These are phyloP conservation scores for Cryptoprocta ferox DNA, from an alignment of 2,797 vertebrate genomes.

Conservation along the genomic window DNA sequence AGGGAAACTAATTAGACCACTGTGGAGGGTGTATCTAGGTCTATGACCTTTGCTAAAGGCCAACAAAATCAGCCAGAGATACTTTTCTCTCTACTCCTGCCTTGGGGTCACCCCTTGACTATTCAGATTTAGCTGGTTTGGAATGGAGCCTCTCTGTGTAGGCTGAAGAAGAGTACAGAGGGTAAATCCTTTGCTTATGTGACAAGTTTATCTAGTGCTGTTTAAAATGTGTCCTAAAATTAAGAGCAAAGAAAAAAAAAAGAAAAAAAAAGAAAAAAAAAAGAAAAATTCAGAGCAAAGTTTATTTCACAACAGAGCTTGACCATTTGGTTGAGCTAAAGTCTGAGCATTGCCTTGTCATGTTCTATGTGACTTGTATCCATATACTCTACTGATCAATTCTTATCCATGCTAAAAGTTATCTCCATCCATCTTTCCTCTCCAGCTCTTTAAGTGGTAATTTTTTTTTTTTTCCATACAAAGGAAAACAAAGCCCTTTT, in stretches of 20 bases:
- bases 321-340: neutral
- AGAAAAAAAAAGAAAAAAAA: neutral
- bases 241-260: neutral
- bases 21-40: neutral
- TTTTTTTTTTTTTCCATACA: neutral
- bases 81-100: neutral
- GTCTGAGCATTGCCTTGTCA: neutral
- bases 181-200: neutral
- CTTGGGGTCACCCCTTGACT: neutral
- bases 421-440: neutral
- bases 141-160: neutral
- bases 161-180: neutral
- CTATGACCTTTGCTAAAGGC: neutral
- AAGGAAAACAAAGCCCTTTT: neutral
- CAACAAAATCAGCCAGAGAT: conserved; percentile 4
- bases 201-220: neutral
- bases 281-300: neutral
- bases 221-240: neutral
- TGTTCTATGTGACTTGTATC: neutral
- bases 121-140: neutral
- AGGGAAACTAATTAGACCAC: neutral
- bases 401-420: neutral
- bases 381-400: neutral
- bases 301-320: neutral
- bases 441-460: neutral